Conservation (phyloP, 37 sponge, comb jelly and placozoan genomes). For the Hexactinellida sp. region DNA sequence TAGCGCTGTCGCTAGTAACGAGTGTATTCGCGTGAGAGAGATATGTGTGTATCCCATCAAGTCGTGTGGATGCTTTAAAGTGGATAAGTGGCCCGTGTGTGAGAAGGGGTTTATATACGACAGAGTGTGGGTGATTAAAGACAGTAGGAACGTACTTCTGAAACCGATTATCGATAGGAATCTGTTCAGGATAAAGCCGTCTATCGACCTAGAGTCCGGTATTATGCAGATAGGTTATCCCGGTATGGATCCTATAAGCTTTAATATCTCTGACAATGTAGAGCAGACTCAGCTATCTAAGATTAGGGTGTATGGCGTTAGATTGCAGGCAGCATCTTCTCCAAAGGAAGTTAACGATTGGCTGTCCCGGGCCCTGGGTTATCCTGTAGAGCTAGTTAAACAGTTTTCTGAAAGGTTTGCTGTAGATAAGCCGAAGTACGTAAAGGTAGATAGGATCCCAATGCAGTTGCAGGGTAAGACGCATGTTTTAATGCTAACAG, state of each 20-base stretch:
- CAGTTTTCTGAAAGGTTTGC: not conserved
- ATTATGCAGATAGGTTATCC: conserved; percentile 19
- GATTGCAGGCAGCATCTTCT: not conserved
- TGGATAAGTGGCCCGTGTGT: conserved; percentile 53
- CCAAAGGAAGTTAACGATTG: not conserved
- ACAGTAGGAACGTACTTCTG: conserved; percentile 12
- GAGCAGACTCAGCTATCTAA: not conserved
- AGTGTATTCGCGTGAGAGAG: not conserved
- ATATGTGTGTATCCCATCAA: not conserved
- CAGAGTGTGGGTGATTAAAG: conserved; percentile 46
- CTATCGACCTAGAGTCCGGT: conserved; percentile 30
- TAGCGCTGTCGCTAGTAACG: not conserved
- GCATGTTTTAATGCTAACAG: not conserved
- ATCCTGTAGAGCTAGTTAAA: not conserved
- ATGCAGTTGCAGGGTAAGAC: not conserved
- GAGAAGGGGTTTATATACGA: conserved; percentile 61
- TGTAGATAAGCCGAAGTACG: not conserved
- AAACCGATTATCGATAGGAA: conserved; percentile 61
- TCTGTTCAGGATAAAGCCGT: conserved; percentile 41
- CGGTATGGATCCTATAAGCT: not conserved
- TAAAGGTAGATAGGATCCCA: not conserved
- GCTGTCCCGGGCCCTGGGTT: not conserved
- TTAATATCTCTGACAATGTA: not conserved
- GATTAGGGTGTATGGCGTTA: not conserved
- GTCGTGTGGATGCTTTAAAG: conserved; percentile 25